Evolutionary conservation across 2,113 vertebrate genomes (phyloP).

Genomic region (Brachionichthys hirsutus): DNA sequence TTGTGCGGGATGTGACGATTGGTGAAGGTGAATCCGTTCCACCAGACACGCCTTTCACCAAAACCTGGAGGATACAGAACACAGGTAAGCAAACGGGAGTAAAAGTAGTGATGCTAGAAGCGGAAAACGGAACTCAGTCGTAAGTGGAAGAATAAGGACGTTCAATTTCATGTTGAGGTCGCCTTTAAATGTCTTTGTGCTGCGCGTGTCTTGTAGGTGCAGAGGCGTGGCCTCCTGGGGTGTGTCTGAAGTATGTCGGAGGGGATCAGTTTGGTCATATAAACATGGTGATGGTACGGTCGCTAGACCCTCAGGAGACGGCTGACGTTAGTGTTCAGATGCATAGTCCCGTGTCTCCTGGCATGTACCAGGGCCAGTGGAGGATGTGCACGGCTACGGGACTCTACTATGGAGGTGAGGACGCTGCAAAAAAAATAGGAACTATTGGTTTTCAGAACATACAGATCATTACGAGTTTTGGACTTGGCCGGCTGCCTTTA

Average conservation of each 20-base stretch:
- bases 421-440: not conserved
- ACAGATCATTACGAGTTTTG: no score
- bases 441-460: no score
- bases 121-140: not conserved
- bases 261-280: conserved; percentile 98
- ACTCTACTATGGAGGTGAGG: conserved; percentile 95
- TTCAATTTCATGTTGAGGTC: not conserved
- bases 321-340: conserved; percentile 97
- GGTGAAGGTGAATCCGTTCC: conserved; percentile 96
- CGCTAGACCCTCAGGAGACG: conserved; percentile 93
- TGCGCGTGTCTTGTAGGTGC: conserved; percentile 79
- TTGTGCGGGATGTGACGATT: conserved; percentile 98
- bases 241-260: conserved; percentile 96
- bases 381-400: conserved; percentile 98
- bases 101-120: not conserved
- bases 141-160: no score
- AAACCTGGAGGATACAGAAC: conserved; percentile 99
- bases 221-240: conserved; percentile 96
- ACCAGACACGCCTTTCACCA: conserved; percentile 94
- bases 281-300: conserved; percentile 96
- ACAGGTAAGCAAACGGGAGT: conserved; percentile 78
- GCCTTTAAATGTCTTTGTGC: not conserved
- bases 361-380: conserved; percentile 99
- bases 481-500: no score
- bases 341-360: conserved; percentile 92